phyloP scores from a whole-genome alignment of 2,888 invertebrate genomes.

The Pseudococcus jackbeardsleyi region DNA sequence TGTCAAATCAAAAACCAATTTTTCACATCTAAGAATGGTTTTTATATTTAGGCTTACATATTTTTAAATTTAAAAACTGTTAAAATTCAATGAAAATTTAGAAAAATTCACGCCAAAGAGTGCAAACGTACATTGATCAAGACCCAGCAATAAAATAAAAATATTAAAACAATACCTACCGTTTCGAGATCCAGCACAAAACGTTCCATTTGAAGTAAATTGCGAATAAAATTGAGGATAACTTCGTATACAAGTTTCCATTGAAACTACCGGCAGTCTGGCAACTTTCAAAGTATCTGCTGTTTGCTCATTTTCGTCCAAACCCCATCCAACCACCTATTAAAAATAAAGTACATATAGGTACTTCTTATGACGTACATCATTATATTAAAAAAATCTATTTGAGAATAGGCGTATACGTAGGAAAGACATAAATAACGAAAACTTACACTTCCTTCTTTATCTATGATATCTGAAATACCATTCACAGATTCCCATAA shows the following conservation, averaged over 20 bases:
- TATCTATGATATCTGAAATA: constrained; percentile 71
- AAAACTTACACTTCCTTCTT: constrained; percentile 72
- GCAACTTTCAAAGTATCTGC: constrained; percentile 74
- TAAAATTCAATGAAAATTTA: no score
- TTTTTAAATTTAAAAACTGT: no score
- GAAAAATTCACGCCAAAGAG: no score
- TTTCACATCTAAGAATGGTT: no score
- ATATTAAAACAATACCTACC: constrained; percentile 68
- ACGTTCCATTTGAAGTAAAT: constrained; percentile 75
- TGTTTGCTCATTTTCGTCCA: constrained; percentile 72
- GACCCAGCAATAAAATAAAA: no score
- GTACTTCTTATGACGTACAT: no score
- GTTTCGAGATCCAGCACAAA: constrained; percentile 71
- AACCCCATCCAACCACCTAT: constrained; percentile 73
- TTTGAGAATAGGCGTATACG: neutral
- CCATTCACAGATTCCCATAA: constrained; percentile 72
- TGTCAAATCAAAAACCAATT: no score
- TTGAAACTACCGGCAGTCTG: constrained; percentile 76
- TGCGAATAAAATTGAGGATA: constrained; percentile 76
- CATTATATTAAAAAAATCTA: neutral
- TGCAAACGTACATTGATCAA: no score
- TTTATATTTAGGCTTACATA: no score
- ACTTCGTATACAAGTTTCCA: constrained; percentile 75
- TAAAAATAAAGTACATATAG: constrained; percentile 55
- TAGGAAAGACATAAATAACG: neutral